Base-by-base conservation (phyloP, 1,140 invertebrate species). In the Bombus breviceps region DNA sequence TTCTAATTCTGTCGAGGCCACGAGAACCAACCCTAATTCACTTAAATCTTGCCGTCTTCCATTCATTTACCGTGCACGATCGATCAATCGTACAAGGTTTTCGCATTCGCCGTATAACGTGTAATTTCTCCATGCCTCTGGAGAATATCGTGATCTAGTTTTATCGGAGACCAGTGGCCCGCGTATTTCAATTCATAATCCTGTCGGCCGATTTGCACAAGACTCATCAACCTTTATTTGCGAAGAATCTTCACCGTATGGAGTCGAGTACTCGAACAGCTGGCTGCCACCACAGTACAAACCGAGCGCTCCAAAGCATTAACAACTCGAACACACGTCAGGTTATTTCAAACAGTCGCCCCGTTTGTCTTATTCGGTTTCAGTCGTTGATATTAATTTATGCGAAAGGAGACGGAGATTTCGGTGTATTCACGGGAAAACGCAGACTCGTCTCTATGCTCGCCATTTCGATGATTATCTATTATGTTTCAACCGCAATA, bases 321-420 rank as follows among this genome's bases (percentile, higher is more conserved):
- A 81, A 88, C 87, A 88, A 88, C 72, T 79, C 77, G 80, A 88
- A 73, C 47, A 43, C 47, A 18, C 80, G 32, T 34, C 74, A 43
- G 4, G 32, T 32, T 53, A 74, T 74, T 74, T 47, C 41, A 9
- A 68, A 74, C n/a, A 18, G 41, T 78, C 37, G 72, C n/a, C 66
- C 25, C 41, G 78, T 71, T 69, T 69, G 13, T 57, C 78, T 71
- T 37, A 9, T 71, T 6, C 32, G 32, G 66, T n/a, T 47, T 53
- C 28, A 32, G 28, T 41, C 62, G 62, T 22, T 8, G 32, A 37
- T 80, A 80, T 80, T 68, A 74, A 47, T 73, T 79, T 47, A 28
- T 28, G 57, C 22, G 2, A 83, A 22, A 3, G 39, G 32, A n/a
- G 9, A 41, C 64, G 9, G n/a, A 28, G 32, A 47, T 41, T 47